These are phyloP conservation scores for Stratiomys singularior DNA, from an alignment of 2,888 invertebrate species.

Conservation along the genomic window DNA sequence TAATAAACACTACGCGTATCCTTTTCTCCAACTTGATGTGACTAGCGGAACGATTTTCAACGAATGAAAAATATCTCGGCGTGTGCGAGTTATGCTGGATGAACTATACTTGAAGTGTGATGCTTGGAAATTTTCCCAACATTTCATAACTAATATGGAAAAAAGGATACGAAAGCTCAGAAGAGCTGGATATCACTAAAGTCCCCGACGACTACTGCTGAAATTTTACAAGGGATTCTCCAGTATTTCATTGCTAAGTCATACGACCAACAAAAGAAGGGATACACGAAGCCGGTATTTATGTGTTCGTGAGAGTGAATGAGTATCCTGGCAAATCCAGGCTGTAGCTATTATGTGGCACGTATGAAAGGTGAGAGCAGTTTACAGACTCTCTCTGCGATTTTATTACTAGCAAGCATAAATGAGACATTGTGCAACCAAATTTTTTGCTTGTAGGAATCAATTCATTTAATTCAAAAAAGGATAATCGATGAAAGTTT, in stretches of 20 bases:
- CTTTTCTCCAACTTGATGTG: constrained; percentile 18
- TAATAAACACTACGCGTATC: constrained; percentile 6
- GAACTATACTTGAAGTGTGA: too few species aligned
- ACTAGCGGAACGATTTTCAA: too few species aligned
- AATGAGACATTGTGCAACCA: too few species aligned
- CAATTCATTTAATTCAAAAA: not conserved
- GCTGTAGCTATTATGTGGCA: not conserved
- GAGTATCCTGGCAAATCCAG: not conserved
- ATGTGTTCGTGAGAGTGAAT: constrained; percentile 20
- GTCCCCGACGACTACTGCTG: constrained; percentile 33
- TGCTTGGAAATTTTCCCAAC: not conserved
- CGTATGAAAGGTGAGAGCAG: not conserved
- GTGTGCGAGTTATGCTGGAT: too few species aligned
- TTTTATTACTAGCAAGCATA: too few species aligned
- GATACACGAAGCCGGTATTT: constrained; percentile 1
- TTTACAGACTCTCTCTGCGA: not conserved
- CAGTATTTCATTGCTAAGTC: not conserved
- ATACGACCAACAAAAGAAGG: not conserved
- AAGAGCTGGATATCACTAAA: constrained; percentile 51
- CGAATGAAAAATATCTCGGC: too few species aligned
- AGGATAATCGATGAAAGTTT: not conserved
- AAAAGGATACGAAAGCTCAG: constrained; percentile 53
- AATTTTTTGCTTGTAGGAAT: not conserved
- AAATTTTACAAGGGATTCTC: constrained; percentile 39
- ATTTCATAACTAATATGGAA: constrained; percentile 41